Percentiles rank a stretch among this genome's conserved stretches.
These are phyloP conservation scores for Alethe castanea DNA, from an alignment of 2,113 vertebrate species.

Conservation along the genomic window DNA sequence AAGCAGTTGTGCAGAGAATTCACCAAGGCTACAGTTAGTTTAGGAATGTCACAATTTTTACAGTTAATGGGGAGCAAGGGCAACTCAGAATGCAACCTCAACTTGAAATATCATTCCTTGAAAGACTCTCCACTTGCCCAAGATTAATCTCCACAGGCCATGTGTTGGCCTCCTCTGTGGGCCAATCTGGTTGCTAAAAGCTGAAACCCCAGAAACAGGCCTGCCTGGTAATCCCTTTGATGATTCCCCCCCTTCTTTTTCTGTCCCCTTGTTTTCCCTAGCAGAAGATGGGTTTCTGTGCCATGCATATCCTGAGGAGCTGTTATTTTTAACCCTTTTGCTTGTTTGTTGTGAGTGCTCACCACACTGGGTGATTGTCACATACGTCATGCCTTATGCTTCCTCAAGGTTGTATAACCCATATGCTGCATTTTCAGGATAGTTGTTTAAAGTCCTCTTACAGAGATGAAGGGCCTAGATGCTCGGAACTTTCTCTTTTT, in stretches of 20 bases:
- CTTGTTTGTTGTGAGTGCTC: background rate
- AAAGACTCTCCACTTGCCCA: background rate
- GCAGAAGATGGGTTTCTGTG: background rate
- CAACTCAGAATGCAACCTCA: background rate
- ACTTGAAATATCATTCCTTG: background rate
- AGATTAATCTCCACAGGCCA: background rate
- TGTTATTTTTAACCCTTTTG: constrained; percentile 30
- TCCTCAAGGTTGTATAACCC: background rate
- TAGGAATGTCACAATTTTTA: background rate
- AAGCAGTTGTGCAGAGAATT: background rate
- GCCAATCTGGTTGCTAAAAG: background rate
- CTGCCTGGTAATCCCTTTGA: background rate
- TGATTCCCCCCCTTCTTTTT: background rate
- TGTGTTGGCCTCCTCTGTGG: background rate
- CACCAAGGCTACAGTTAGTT: background rate
- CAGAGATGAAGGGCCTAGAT: background rate
- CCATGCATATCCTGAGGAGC: background rate
- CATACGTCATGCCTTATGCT: background rate
- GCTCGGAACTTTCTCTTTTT: background rate
- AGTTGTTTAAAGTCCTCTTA: background rate
- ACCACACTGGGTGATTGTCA: background rate
- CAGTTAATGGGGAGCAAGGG: background rate
- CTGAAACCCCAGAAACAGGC: background rate
- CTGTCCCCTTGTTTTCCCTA: background rate
- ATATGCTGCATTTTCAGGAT: background rate